phyloP scores from a whole-genome alignment of 2,797 vertebrate genomes.

The Acridotheres tristis region DNA sequence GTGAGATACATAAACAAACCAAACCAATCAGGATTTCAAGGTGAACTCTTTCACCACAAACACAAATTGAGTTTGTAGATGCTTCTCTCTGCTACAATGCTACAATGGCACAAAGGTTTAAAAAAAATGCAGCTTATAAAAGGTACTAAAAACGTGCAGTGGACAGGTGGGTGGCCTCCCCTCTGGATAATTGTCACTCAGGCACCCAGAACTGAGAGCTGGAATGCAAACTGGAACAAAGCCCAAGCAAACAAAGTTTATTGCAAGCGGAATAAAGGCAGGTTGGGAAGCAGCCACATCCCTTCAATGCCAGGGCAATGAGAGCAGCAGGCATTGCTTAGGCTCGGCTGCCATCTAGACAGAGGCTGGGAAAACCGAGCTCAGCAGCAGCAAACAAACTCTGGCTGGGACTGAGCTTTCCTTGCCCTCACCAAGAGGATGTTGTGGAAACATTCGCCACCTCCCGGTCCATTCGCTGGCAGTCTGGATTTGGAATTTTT shows the following conservation, averaged over 20 bases:
- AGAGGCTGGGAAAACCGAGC: background rate
- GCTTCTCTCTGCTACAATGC: background rate
- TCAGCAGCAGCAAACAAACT: background rate
- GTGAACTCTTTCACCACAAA: background rate
- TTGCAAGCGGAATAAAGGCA: background rate
- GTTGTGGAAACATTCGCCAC: background rate
- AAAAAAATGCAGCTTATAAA: accelerated
- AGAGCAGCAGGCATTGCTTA: background rate
- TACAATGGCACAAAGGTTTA: background rate
- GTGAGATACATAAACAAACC: background rate
- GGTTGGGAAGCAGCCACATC: background rate
- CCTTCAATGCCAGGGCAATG: background rate
- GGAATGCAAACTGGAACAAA: background rate
- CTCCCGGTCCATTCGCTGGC: background rate
- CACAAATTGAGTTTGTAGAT: background rate
- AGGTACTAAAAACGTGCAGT: background rate
- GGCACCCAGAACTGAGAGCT: background rate
- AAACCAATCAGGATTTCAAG: background rate
- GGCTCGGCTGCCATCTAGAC: background rate
- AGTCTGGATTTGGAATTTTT: background rate
- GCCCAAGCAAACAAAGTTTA: background rate
- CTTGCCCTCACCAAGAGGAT: background rate
- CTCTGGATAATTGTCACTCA: background rate
- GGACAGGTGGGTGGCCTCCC: background rate
- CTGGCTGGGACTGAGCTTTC: background rate